These are phyloP conservation scores for Paradoxurus hermaphroditus DNA, from an alignment of 2,113 vertebrate genomes.

Conservation along the genomic window DNA sequence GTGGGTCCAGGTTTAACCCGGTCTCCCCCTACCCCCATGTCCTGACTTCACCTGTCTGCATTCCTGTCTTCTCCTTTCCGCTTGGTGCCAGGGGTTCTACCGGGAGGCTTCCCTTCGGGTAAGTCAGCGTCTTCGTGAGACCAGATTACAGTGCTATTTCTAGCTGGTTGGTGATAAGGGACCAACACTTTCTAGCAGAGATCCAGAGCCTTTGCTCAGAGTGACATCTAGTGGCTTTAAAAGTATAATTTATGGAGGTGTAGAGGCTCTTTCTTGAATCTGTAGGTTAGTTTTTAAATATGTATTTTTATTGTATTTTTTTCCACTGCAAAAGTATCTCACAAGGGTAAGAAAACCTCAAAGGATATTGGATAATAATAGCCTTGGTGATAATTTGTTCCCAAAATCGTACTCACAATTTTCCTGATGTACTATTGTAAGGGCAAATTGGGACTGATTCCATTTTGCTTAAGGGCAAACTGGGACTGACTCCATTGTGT, in stretches of 20 bases:
- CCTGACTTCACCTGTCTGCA: neutral
- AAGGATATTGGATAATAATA: neutral
- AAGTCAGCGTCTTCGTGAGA: neutral
- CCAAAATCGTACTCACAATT: neutral
- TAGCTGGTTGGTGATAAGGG: neutral
- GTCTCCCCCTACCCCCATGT: neutral
- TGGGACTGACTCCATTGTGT: too few species aligned
- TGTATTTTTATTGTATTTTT: neutral
- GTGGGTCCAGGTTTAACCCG: too few species aligned
- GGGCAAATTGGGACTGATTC: too few species aligned
- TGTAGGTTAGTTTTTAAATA: neutral
- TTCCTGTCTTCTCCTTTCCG: too few species aligned
- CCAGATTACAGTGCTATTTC: neutral
- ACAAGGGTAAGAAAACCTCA: neutral
- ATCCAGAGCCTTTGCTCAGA: neutral
- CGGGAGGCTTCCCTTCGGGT: neutral
- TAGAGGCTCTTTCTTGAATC: neutral
- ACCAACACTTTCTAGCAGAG: neutral
- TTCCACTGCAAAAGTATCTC: neutral
- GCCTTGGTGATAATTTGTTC: neutral
- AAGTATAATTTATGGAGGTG: neutral
- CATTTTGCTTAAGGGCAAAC: too few species aligned
- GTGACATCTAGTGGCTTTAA: slow-evolving; percentile 27
- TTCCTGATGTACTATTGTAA: neutral
- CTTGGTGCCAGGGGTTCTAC: neutral